A percentile compares a stretch with the other conserved stretches of the same genome.
phyloP scores from a whole-genome alignment of 1,140 invertebrate genomes.

The Musca vetustissima region DNA sequence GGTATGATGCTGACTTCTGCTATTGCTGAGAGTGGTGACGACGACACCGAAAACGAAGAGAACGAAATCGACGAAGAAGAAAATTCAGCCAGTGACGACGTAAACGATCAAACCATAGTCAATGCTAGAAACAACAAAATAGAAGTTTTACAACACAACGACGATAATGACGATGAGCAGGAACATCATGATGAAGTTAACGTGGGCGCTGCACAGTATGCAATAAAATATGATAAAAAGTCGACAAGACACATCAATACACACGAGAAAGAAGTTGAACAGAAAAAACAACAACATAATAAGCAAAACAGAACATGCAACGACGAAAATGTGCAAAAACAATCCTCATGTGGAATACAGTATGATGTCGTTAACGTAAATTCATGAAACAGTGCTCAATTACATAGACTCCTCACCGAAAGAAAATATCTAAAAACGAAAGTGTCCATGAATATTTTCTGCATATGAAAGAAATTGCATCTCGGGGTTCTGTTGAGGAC shows the following conservation, averaged over 20 bases:
- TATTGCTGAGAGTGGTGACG: background rate
- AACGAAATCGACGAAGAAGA: background rate
- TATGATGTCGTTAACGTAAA: too few relatives aligned
- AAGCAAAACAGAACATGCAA: constrained; percentile 1
- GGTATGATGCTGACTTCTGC: constrained; percentile 7
- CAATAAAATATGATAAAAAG: background rate
- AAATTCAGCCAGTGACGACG: background rate
- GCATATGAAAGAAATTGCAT: constrained; percentile 24
- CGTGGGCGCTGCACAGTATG: background rate
- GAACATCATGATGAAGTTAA: background rate
- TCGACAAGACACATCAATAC: background rate
- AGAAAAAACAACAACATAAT: background rate
- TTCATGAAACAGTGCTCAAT: constrained; percentile 21
- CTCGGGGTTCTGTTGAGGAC: constrained; percentile 15
- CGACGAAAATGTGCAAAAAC: background rate
- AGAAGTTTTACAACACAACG: background rate
- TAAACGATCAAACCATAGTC: background rate
- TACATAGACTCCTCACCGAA: constrained; percentile 11
- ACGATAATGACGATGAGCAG: background rate
- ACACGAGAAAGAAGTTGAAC: background rate
- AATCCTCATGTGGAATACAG: background rate
- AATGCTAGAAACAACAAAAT: background rate
- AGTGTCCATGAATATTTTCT: constrained; percentile 16
- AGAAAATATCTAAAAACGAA: background rate
- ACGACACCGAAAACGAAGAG: constrained; percentile 3